Evolutionary conservation across 1,140 invertebrate species (phyloP).

Genomic region (Homarus americanus): DNA sequence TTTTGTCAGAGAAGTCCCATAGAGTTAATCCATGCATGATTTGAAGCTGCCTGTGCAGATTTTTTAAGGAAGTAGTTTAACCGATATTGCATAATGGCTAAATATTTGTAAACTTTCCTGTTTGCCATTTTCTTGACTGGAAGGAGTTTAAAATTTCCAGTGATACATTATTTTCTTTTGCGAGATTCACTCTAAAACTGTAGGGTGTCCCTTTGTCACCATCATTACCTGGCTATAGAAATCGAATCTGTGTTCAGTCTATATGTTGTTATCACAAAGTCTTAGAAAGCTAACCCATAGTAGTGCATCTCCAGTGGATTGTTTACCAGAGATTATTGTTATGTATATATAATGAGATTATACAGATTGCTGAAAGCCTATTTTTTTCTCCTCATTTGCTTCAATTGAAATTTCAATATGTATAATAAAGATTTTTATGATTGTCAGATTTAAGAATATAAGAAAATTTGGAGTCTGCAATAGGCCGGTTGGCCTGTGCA

Average conservation of each 20-base stretch:
- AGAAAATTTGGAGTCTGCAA: no score
- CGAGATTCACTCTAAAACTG: constrained; percentile 30
- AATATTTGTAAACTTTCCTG: constrained; percentile 62
- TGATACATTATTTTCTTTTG: constrained; percentile 53
- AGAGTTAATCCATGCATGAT: constrained; percentile 59
- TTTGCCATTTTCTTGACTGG: constrained; percentile 23
- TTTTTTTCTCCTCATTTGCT: constrained; percentile 18
- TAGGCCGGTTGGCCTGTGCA: no score
- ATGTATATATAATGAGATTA: constrained; percentile 68
- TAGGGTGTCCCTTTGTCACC: constrained; percentile 60
- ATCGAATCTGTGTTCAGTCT: constrained; percentile 50
- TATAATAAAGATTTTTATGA: no score
- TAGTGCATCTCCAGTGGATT: constrained; percentile 65
- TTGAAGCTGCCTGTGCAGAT: constrained; percentile 62
- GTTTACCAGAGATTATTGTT: constrained; percentile 70
- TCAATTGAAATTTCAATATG: background rate
- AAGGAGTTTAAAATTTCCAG: constrained; percentile 50
- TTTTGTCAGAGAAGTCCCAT: constrained; percentile 48
- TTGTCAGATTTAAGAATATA: no score
- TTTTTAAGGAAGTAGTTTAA: constrained; percentile 60
- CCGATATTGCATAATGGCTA: constrained; percentile 62
- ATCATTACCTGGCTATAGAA: constrained; percentile 62
- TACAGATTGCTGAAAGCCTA: constrained; percentile 58
- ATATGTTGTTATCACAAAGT: constrained; percentile 68
- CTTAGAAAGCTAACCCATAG: constrained; percentile 64